phyloP scores from a whole-genome alignment of 2,797 vertebrate species.

The Phoxinus dragarum region DNA sequence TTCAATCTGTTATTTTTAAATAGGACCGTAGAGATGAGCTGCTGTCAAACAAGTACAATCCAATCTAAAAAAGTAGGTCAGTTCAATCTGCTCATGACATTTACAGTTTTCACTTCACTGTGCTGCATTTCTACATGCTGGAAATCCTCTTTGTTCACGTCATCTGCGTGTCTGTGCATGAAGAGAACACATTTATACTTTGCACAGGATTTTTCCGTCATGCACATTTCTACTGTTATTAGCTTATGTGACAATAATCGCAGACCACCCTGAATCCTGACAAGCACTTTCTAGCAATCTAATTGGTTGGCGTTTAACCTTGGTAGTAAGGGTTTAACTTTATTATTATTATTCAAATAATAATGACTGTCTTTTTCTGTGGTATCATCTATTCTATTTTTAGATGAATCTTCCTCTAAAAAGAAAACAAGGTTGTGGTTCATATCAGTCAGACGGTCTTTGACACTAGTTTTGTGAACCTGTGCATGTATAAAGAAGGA shows the following conservation, averaged over 20 bases:
- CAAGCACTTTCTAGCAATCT: background rate
- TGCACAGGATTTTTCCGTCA: constrained; percentile 34
- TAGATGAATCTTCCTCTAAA: constrained; percentile 13
- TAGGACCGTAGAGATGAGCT: background rate
- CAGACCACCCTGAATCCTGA: background rate
- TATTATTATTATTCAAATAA: background rate
- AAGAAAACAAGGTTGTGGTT: background rate
- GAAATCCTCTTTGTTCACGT: constrained; percentile 49
- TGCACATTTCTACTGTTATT: constrained; percentile 64
- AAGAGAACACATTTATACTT: constrained; percentile 51
- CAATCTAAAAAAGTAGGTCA: constrained; percentile 9
- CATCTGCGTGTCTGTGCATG: constrained; percentile 65
- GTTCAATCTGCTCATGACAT: constrained; percentile 29
- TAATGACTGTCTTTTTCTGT: background rate
- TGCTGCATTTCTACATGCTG: background rate
- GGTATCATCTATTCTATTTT: background rate
- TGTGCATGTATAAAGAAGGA: constrained; percentile 63
- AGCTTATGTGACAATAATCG: constrained; percentile 47
- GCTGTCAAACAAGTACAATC: background rate
- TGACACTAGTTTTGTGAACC: constrained; percentile 55
- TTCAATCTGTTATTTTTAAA: background rate
- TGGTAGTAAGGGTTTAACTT: background rate
- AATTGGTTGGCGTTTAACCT: background rate
- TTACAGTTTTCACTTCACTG: background rate
- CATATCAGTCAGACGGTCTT: background rate